These are phyloP conservation scores for Eristalis intricaria DNA, from an alignment of 2,888 invertebrate genomes.

Conservation along the genomic window DNA sequence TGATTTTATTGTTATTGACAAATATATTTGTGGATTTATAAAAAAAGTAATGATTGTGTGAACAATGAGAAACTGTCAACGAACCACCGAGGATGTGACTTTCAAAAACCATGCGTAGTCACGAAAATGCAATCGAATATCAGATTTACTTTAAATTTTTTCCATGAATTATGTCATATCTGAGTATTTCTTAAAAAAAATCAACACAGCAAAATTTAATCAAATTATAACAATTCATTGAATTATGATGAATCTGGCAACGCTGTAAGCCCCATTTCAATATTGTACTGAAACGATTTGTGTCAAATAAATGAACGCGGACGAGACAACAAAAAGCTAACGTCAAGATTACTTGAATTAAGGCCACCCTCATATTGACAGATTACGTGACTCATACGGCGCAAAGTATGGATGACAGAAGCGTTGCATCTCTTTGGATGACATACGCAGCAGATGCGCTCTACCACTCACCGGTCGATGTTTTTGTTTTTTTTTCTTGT, in stretches of 20 bases:
- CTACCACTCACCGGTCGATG: not conserved
- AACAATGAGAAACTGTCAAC: too few species aligned
- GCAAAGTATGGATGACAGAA: slow-evolving; percentile 4
- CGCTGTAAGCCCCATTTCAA: not conserved
- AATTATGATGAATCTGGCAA: not conserved
- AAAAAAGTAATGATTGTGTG: too few species aligned
- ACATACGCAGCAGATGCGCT: not conserved
- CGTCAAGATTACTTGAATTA: not conserved
- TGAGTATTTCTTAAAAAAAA: too few species aligned
- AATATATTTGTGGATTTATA: too few species aligned
- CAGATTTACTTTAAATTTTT: too few species aligned
- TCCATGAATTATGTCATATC: too few species aligned
- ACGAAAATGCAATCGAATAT: too few species aligned
- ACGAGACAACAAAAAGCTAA: not conserved
- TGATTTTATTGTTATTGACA: too few species aligned
- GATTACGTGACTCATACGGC: slow-evolving; percentile 15
- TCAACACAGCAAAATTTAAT: too few species aligned
- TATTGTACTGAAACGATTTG: not conserved
- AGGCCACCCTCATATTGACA: not conserved
- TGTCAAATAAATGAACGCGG: not conserved
- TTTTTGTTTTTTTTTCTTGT: not conserved
- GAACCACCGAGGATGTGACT: too few species aligned
- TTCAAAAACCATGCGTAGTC: too few species aligned
- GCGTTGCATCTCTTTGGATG: not conserved
- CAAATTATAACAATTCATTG: not conserved